Evolutionary conservation across 2,113 vertebrate genomes (phyloP), one percentile per base, ranked within the genome.

Genomic region (Egretta garzetta): DNA sequence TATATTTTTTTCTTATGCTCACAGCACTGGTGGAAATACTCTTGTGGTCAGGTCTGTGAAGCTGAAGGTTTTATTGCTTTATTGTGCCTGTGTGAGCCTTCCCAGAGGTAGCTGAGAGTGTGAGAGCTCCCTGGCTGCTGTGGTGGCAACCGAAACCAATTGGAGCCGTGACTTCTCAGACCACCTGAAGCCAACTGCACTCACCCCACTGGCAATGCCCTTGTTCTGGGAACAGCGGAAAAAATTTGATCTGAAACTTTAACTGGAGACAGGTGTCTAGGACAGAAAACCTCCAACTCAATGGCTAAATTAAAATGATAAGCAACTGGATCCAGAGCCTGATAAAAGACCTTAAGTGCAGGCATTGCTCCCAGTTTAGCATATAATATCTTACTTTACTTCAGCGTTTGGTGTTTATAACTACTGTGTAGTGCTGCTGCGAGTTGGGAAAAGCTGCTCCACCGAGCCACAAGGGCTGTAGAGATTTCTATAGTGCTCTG

Each of bases 231-330:
- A 91, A 49, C 20, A 66, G 27, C 8, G 9, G 10, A n/a, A 80
- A 75, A 64, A 39, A 50, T 20, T 7, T 33, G 18, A 50, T 37
- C 37, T 86, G 50, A 79, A 85, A 74, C 35, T 63, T 92, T 62
- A 80, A 41, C 27, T 58, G 2, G 3, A 86, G 41, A 32, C 17
- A 70, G 27, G 9, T 0, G 0, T 62, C 35, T 62, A 39, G 45
- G n/a, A 66, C 14, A 55, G 28, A 80, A 94, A 92, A 33, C 28
- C 18, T 74, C 22, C 13, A 60, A 13, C 27, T 80, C 27, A 49
- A 20, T 15, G 27, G 23, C 49, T 75, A 70, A 82, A 87, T 39
- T 80, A 55, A 66, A 62, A 59, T 80, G 33, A 14, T 12, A 84
- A 88, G 32, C 37, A 81, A n/a, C 24, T 62, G 47, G 86, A 77